Base-by-base conservation (phyloP, 2,888 invertebrate species). In the Drosophila monieri region DNA sequence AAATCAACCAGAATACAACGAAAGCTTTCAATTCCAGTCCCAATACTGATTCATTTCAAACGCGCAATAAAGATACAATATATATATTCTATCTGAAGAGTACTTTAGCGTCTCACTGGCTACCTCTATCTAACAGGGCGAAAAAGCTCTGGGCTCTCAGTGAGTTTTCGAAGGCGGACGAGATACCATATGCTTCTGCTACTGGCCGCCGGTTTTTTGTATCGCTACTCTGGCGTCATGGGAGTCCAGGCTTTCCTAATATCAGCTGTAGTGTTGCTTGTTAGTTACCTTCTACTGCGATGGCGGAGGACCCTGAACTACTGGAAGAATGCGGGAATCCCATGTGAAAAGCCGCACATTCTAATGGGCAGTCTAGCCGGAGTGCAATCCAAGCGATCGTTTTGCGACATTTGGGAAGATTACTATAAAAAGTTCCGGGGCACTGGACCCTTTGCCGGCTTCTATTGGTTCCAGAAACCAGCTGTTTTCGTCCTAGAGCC, bases 391-490 rank as follows among this genome's bases (percentile, higher is more conserved):
- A 68, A 10, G 1, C 77, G 68, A 1, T 70, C 71, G 14, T 79
- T 86, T 39, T 9, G 51, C 27, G 70, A 77, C 0, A 35, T 78
- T 27, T 70, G 68, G 65, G 0, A 54, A 15, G 48, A 76, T 0
- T 76, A 84, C 35, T 90, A 90, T 10, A 15, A 59, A 0, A 79
- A 87, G 15, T 85, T 67, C 12, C 60, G 56, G 0, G 78, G 77
- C 12, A 55, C 69, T 0, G 64, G 76, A 8, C 83, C 89, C 0
- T 89, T 90, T 41, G 76, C 74, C 1, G 91, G 91, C 0, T 80
- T 90, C 35, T 91, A 81, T 57, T 84, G 87, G 65, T 86, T 90
- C 6, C 62, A 76, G 0, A 74, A 68, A 1, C 89, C 90, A 1
- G 76, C 68, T 1, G 77, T 49, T 0, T 71, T 91, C 0, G 53